Conservation (phyloP, 1,140 invertebrate species). For the Hetaerina americana region DNA sequence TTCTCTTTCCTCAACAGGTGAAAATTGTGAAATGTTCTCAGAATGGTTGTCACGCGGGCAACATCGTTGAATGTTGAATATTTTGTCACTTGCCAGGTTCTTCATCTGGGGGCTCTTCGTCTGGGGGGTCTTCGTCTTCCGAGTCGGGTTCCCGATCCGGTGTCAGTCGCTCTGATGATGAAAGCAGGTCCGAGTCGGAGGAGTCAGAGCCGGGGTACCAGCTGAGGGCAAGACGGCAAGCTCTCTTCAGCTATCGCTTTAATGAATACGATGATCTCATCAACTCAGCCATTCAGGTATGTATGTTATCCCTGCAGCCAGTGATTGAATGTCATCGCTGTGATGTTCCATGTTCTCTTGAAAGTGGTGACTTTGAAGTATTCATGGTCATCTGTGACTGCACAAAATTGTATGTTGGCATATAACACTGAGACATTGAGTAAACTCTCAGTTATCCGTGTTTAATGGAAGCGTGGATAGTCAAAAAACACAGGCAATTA, state of each 20-base stretch:
- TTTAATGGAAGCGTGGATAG: no score
- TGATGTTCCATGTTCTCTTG: no score
- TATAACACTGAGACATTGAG: no score
- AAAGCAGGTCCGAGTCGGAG: constrained; percentile 1
- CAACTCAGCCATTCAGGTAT: constrained; percentile 73
- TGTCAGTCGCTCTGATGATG: constrained; percentile 7
- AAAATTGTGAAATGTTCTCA: no score
- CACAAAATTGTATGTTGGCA: no score
- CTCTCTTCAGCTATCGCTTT: constrained; percentile 61
- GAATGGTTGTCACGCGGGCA: no score
- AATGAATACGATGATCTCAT: constrained; percentile 92
- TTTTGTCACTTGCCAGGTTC: no score
- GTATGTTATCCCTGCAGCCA: constrained; percentile 26
- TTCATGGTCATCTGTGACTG: no score
- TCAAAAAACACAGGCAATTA: no score
- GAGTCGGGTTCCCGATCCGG: constrained; percentile 10
- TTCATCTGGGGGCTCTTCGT: background rate
- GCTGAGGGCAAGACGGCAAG: constrained; percentile 54
- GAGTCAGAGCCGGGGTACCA: constrained; percentile 64
- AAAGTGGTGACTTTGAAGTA: background rate
- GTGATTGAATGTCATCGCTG: background rate
- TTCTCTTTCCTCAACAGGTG: no score
- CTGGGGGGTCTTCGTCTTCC: constrained; percentile 4
- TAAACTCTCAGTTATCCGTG: no score
- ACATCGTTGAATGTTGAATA: no score